phyloP scores from a whole-genome alignment of 1,140 invertebrate genomes.

The Leptinotarsa undecemlineata region DNA sequence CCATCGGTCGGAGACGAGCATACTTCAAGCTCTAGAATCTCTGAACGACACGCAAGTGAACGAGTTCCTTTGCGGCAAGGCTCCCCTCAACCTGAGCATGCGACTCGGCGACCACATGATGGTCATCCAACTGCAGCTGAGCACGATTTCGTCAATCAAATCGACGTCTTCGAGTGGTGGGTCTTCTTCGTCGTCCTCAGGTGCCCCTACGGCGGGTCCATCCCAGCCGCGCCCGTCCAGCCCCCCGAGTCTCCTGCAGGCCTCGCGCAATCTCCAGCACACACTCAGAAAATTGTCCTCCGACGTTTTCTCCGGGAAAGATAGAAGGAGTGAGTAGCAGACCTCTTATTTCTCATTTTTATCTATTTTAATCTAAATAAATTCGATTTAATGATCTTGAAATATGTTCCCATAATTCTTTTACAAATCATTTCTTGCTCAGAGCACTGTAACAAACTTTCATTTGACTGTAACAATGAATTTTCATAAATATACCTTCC shows the following conservation, averaged over 20 bases:
- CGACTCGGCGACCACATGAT: constrained; percentile 94
- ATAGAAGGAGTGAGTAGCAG: constrained; percentile 50
- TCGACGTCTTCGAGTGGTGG: constrained; percentile 1
- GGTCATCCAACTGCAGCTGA: constrained; percentile 91
- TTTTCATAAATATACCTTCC: no score
- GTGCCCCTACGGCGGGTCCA: constrained; percentile 49
- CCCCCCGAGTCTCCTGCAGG: constrained; percentile 71
- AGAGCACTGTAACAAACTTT: no score
- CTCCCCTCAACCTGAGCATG: constrained; percentile 92
- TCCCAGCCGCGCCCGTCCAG: constrained; percentile 37
- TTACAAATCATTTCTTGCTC: no score
- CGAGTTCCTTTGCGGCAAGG: constrained; percentile 91
- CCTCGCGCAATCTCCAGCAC: constrained; percentile 87
- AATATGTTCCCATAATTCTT: no score
- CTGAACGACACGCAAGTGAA: constrained; percentile 92
- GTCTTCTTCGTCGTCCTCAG: constrained; percentile 17
- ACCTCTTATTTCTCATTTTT: no score
- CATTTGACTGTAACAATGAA: no score
- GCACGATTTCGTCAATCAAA: constrained; percentile 68
- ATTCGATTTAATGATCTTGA: no score
- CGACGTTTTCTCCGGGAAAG: constrained; percentile 74
- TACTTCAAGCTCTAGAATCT: constrained; percentile 92
- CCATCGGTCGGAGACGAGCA: constrained; percentile 88
- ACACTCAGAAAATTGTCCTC: constrained; percentile 88
- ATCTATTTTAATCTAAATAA: no score